Percentiles rank a stretch among this genome's conserved stretches.
Evolutionary conservation across 2,797 vertebrate genomes (phyloP).

Genomic region (Synaphobranchus kaupii): DNA sequence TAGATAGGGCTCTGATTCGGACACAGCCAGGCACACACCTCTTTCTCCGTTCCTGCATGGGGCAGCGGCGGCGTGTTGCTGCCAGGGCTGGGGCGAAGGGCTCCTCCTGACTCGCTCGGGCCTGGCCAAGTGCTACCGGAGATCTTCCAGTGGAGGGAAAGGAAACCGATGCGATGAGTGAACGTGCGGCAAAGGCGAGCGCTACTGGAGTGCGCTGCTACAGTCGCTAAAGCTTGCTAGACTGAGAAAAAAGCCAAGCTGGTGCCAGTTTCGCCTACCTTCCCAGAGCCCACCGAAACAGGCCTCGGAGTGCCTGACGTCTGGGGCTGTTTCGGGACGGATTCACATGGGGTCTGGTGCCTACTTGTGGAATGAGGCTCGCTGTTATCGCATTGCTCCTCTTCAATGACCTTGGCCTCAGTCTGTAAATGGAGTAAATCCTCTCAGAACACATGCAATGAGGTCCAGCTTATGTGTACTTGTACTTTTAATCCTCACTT

Average conservation of each 20-base stretch:
- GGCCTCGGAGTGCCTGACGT: slow-evolving; percentile 34
- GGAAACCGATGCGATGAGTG: not conserved
- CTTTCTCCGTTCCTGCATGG: slow-evolving; percentile 26
- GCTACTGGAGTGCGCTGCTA: too few species aligned
- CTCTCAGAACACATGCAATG: slow-evolving; percentile 6
- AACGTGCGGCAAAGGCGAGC: too few species aligned
- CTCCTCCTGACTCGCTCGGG: slow-evolving; percentile 38
- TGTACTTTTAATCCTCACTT: not conserved
- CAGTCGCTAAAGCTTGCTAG: too few species aligned
- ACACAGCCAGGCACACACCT: slow-evolving; percentile 35
- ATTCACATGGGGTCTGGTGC: slow-evolving; percentile 39
- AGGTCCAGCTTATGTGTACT: not conserved
- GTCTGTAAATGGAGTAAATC: slow-evolving; percentile 46
- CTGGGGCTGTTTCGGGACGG: slow-evolving; percentile 41
- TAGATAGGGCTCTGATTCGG: not conserved
- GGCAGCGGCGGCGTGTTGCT: slow-evolving; percentile 38
- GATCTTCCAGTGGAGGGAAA: slow-evolving; percentile 15
- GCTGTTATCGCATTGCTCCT: slow-evolving; percentile 51
- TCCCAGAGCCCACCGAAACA: slow-evolving; percentile 38
- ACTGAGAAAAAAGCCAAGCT: too few species aligned
- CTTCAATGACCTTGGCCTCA: slow-evolving; percentile 64
- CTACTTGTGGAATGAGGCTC: slow-evolving; percentile 28
- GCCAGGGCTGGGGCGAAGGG: slow-evolving; percentile 21
- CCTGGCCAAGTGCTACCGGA: slow-evolving; percentile 31
- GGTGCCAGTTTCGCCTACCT: slow-evolving; percentile 32